Conservation (phyloP, 2,888 invertebrate genomes). For the Diplazon laetatorius region DNA sequence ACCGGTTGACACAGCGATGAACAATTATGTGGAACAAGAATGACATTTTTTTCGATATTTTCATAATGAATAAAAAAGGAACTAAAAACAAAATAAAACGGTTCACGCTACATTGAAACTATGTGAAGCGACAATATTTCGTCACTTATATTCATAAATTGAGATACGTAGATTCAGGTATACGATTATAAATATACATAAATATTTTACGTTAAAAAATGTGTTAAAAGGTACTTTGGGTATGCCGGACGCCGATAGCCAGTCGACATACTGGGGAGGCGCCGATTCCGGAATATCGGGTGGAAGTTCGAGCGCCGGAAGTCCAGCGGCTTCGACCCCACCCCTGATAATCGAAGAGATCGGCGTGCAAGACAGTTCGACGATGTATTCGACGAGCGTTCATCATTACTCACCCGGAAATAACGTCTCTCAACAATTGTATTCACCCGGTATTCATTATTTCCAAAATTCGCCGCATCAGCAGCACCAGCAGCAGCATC, state of each 20-base stretch:
- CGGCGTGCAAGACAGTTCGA: slow-evolving; percentile 75
- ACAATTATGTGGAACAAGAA: no score
- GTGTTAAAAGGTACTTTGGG: slow-evolving; percentile 69
- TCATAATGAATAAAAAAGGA: no score
- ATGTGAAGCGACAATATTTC: no score
- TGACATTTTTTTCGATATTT: no score
- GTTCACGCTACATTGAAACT: no score
- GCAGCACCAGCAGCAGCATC: slow-evolving; percentile 61
- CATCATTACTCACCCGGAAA: slow-evolving; percentile 69
- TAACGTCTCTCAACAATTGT: slow-evolving; percentile 71
- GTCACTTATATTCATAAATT: no score
- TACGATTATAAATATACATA: no score
- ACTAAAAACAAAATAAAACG: no score
- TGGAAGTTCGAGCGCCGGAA: slow-evolving; percentile 79
- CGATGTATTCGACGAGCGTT: slow-evolving; percentile 70
- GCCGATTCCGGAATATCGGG: slow-evolving; percentile 80
- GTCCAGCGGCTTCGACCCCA: slow-evolving; percentile 80
- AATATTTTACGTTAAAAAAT: neutral
- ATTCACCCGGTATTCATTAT: slow-evolving; percentile 67
- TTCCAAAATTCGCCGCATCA: slow-evolving; percentile 56
- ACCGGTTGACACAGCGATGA: no score
- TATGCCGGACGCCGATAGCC: slow-evolving; percentile 76
- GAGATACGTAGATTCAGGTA: no score
- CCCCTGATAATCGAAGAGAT: slow-evolving; percentile 79
- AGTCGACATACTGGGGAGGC: slow-evolving; percentile 79